Conservation (phyloP, 2,113 vertebrate species). For the Cephalopholis sonnerati region DNA sequence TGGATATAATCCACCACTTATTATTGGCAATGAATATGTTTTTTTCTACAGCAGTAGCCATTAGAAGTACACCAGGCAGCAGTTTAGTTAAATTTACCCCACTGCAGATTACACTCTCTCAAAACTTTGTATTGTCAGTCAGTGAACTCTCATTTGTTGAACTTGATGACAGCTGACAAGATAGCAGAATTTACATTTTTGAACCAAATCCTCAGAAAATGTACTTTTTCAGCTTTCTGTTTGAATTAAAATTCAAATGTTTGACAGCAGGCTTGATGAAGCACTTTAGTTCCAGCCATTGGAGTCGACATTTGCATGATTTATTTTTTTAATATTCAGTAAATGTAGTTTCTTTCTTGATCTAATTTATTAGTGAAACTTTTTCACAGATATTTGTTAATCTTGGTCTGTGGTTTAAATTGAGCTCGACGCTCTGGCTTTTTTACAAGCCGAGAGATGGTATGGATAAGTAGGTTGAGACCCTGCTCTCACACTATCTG, state of each 20-base stretch:
- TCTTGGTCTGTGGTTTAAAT: neutral
- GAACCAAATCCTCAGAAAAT: neutral
- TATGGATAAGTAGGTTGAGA: slow-evolving; percentile 36
- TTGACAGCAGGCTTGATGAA: neutral
- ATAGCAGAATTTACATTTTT: neutral
- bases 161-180: neutral
- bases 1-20: no score
- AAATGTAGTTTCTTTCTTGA: neutral
- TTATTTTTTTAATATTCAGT: neutral
- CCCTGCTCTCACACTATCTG: slow-evolving; percentile 12
- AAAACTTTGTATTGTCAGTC: neutral
- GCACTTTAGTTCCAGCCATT: slow-evolving; percentile 2
- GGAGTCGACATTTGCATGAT: neutral
- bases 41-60: neutral
- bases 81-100: neutral
- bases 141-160: neutral
- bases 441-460: neutral
- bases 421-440: neutral
- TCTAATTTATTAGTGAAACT: neutral
- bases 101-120: neutral
- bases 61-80: neutral
- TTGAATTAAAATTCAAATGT: neutral
- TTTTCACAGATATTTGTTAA: neutral
- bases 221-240: neutral
- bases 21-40: neutral